phyloP scores from a whole-genome alignment of 2,888 invertebrate species.

The Lepidocyrtinus sp. region DNA sequence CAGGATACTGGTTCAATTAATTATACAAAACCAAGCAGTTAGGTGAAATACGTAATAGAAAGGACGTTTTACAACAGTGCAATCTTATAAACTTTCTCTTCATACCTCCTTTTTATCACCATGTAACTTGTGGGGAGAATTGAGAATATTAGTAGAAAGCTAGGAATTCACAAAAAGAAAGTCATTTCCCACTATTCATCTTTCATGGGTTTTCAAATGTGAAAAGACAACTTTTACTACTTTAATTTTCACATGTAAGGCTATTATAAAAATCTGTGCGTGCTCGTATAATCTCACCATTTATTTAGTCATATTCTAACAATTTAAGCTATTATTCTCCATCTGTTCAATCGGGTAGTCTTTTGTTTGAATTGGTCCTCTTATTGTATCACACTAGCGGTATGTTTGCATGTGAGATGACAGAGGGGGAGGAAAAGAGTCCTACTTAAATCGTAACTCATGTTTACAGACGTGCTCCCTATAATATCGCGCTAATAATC shows the following conservation, averaged over 20 bases:
- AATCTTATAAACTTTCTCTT: too few relatives aligned
- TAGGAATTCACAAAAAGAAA: background rate
- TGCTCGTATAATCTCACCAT: too few relatives aligned
- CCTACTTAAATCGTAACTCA: background rate
- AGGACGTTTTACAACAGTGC: too few relatives aligned
- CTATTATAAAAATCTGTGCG: too few relatives aligned
- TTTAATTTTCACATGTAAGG: background rate
- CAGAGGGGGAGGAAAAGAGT: too few relatives aligned
- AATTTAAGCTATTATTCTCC: too few relatives aligned
- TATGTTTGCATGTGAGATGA: too few relatives aligned
- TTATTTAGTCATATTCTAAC: too few relatives aligned
- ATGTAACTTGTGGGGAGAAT: background rate
- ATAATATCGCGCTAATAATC: background rate
- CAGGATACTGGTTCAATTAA: slow-evolving; percentile 40
- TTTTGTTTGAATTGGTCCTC: background rate
- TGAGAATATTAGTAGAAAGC: slow-evolving; percentile 15
- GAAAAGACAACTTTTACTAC: background rate
- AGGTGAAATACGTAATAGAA: background rate
- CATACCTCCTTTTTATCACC: too few relatives aligned
- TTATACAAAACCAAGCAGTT: slow-evolving; percentile 37
- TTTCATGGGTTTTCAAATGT: too few relatives aligned
- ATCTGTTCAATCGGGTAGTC: background rate
- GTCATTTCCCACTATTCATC: background rate
- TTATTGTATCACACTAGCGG: too few relatives aligned
- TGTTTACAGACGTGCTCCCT: background rate